Conservation (phyloP, 2,888 invertebrate species). For the Oithona nana region DNA sequence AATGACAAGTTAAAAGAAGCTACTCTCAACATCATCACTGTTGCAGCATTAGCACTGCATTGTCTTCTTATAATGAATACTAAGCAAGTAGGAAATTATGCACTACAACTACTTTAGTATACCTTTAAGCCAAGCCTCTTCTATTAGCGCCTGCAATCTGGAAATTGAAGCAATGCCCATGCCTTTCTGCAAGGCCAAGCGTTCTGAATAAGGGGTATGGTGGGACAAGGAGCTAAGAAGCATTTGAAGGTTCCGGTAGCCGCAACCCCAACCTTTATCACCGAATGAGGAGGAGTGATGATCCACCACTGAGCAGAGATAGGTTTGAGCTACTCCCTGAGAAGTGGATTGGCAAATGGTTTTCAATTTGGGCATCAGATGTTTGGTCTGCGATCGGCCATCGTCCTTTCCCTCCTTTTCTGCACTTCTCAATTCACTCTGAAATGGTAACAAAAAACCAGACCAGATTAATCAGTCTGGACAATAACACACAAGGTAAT, state of each 20-base stretch:
- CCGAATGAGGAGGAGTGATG: slow-evolving; percentile 74
- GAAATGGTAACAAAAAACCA: slow-evolving; percentile 26
- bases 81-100: no score
- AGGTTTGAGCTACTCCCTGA: slow-evolving; percentile 44
- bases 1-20: no score
- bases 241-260: slow-evolving; percentile 79
- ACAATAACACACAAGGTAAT: no score
- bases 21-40: no score
- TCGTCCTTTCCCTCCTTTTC: slow-evolving; percentile 61
- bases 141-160: slow-evolving; percentile 59
- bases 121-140: slow-evolving; percentile 57
- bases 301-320: slow-evolving; percentile 58
- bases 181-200: slow-evolving; percentile 24
- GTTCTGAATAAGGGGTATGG: slow-evolving; percentile 46
- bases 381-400: slow-evolving; percentile 57
- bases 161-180: slow-evolving; percentile 56
- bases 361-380: slow-evolving; percentile 28
- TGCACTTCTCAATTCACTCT: slow-evolving; percentile 51
- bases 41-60: no score
- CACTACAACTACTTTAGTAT: no score
- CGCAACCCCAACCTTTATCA: slow-evolving; percentile 81
- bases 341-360: slow-evolving; percentile 18
- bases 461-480: no score
- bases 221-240: slow-evolving; percentile 56
- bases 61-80: no score